Conservation (phyloP, 2,888 invertebrate species). For the Eumerus sabulonum region DNA sequence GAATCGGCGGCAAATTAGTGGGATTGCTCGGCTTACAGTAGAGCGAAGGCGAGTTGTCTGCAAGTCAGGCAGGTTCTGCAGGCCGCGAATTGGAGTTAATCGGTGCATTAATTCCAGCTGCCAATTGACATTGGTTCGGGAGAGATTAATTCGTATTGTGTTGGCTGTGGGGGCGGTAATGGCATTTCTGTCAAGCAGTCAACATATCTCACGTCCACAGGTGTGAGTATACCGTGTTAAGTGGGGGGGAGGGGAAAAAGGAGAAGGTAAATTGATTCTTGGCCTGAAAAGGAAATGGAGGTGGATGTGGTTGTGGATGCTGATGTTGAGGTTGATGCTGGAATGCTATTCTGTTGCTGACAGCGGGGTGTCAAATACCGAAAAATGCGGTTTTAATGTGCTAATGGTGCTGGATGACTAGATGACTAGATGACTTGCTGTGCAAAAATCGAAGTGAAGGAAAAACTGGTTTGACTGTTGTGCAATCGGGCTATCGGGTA, state of each 20-base stretch:
- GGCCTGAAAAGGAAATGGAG: constrained; percentile 54
- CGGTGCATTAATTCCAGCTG: constrained; percentile 68
- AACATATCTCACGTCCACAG: constrained; percentile 65
- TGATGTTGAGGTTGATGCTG: too few species aligned
- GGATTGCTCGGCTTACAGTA: constrained; percentile 38
- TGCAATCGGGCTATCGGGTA: constrained; percentile 53
- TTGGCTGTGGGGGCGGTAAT: constrained; percentile 66
- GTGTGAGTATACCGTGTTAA: neutral
- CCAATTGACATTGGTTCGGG: constrained; percentile 67
- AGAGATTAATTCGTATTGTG: constrained; percentile 68
- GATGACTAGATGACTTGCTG: too few species aligned
- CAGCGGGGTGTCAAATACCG: constrained; percentile 67
- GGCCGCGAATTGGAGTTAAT: constrained; percentile 68
- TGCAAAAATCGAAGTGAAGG: neutral
- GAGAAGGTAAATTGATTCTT: constrained; percentile 62
- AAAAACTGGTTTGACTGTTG: constrained; percentile 27
- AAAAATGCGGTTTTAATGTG: constrained; percentile 53
- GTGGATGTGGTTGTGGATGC: constrained; percentile 19
- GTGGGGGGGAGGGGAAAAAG: constrained; percentile 5
- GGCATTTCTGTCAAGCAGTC: constrained; percentile 67
- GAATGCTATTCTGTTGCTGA: constrained; percentile 59
- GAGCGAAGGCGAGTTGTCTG: too few species aligned
- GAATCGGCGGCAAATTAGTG: constrained; percentile 64
- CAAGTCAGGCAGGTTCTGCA: constrained; percentile 61
- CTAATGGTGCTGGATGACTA: constrained; percentile 14